Conservation (phyloP, 2,113 vertebrate species). For the Prionailurus viverrinus region DNA sequence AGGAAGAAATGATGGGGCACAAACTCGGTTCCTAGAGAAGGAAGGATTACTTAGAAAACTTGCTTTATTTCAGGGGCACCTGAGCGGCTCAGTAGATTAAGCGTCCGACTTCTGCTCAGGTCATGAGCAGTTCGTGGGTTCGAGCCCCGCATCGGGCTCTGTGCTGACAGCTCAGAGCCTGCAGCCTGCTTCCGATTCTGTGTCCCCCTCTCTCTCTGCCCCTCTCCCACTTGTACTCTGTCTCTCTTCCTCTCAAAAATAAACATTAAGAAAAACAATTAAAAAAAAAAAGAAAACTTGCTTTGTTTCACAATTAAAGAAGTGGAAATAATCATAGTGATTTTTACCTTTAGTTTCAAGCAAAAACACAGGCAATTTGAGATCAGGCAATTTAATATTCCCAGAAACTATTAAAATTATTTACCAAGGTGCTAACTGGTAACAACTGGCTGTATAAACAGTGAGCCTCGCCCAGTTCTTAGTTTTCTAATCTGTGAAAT, state of each 20-base stretch:
- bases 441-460: not conserved
- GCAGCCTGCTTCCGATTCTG: no score
- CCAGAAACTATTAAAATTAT: not conserved
- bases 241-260: no score
- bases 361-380: not conserved
- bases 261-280: no score
- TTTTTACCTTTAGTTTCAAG: not conserved
- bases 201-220: no score
- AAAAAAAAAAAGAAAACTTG: not conserved
- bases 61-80: not conserved
- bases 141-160: no score
- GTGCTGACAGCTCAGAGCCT: no score
- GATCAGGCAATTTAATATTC: not conserved
- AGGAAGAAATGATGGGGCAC: not conserved
- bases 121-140: no score
- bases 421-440: not conserved
- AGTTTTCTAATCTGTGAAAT: not conserved
- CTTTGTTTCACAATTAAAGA: not conserved
- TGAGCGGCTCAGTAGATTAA: no score
- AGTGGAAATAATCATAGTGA: not conserved
- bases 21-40: not conserved
- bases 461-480: not conserved
- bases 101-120: no score
- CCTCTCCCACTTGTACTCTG: no score
- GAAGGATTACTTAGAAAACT: not conserved